Evolutionary conservation across 2,113 vertebrate species (phyloP).

Genomic region (Hyla sarda): DNA sequence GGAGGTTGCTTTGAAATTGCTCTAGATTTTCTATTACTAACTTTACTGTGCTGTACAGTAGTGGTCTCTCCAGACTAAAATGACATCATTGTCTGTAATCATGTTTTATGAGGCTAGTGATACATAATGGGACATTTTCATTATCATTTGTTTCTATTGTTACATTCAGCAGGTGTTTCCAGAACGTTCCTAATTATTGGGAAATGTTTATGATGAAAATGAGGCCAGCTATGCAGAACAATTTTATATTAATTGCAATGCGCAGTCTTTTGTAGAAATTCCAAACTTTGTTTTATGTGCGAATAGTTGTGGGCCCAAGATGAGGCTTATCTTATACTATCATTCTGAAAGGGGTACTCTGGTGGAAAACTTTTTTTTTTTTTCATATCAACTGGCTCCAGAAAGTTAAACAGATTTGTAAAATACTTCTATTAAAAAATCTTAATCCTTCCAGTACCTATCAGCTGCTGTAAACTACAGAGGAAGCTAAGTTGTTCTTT

Average conservation of each 20-base stretch:
- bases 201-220: slow-evolving; percentile 14
- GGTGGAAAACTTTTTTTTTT: no score
- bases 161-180: slow-evolving; percentile 27
- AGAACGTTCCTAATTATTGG: slow-evolving; percentile 1
- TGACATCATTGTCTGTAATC: slow-evolving; percentile 35
- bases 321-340: not conserved
- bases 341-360: not conserved
- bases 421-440: no score
- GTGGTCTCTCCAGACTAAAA: slow-evolving; percentile 34
- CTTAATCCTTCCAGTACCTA: no score
- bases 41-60: not conserved
- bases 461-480: no score
- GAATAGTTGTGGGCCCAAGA: not conserved
- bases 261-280: not conserved
- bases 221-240: not conserved
- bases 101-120: slow-evolving; percentile 15
- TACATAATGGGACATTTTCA: slow-evolving; percentile 15
- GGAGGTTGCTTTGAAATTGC: slow-evolving; percentile 35
- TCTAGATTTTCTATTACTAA: slow-evolving; percentile 38
- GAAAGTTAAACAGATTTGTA: no score
- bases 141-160: slow-evolving; percentile 22
- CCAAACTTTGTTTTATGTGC: not conserved
- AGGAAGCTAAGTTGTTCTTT: no score
- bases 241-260: not conserved
- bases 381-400: no score